A percentile compares a stretch with the other conserved stretches of the same genome.
Conservation (phyloP, 1,140 invertebrate genomes). For the Drosophila truncata region DNA sequence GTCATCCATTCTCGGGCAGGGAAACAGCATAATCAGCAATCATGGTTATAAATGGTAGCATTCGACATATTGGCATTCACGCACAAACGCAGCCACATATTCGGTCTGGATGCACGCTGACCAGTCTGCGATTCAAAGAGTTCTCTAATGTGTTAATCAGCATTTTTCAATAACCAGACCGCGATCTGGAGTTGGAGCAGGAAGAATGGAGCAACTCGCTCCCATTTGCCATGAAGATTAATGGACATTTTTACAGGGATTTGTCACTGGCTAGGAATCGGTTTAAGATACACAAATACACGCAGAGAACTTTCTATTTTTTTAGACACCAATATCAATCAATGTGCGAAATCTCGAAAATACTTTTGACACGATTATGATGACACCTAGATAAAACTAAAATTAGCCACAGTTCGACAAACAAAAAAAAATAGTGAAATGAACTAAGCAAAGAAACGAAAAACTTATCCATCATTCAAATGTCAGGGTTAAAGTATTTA, state of each 20-base stretch:
- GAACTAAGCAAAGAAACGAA: constrained; percentile 29
- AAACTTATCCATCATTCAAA: constrained; percentile 59
- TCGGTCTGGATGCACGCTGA: constrained; percentile 22
- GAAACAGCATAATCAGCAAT: constrained; percentile 85
- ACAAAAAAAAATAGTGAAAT: constrained; percentile 25
- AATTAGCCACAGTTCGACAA: constrained; percentile 31
- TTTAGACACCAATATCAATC: constrained; percentile 41
- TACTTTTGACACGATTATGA: constrained; percentile 47
- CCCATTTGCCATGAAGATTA: constrained; percentile 58
- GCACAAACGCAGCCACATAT: constrained; percentile 33
- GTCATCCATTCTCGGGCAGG: constrained; percentile 83
- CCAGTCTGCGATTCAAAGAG: constrained; percentile 63
- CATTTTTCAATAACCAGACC: constrained; percentile 81
- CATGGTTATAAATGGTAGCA: constrained; percentile 84
- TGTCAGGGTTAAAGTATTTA: constrained; percentile 55
- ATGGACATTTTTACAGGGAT: constrained; percentile 57
- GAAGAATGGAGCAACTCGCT: constrained; percentile 20
- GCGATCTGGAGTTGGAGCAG: constrained; percentile 15
- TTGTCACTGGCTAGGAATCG: constrained; percentile 65
- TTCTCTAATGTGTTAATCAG: constrained; percentile 81
- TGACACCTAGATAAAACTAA: constrained; percentile 59
- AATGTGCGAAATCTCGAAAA: constrained; percentile 48
- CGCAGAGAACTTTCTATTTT: constrained; percentile 31
- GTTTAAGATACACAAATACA: constrained; percentile 50
- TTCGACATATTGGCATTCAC: constrained; percentile 84